Evolutionary conservation across 2,888 invertebrate genomes (phyloP), one percentile per base, ranked within the genome.

Genomic region (Melanophora roralis): DNA sequence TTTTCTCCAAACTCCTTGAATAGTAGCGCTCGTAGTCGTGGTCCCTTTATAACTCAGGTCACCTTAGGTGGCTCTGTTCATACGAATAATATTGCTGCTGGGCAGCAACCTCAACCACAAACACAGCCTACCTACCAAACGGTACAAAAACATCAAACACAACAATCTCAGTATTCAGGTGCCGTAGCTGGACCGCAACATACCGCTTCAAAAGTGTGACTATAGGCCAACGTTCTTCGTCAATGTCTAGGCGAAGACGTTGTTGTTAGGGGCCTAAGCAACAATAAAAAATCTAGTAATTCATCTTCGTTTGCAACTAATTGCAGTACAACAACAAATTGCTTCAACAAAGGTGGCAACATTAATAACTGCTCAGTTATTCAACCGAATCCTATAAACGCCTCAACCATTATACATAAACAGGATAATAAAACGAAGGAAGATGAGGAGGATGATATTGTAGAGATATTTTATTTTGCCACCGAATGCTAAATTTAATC

Each of bases 1-100:
- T 89, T 86, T 60, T 88, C 87, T 53, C 89, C 88, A 32, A 85
- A 88, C 19, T 86, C 86, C 21, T 77, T 88, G 0, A 87, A 88
- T 55, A 89, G 89, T 83, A 89, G 90, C 62, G 88, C 89, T 5
- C 86, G 89, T 57, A 88, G 88, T 82, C 90, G 92, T 19, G 93
- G 93, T 0, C 93, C 93, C 0, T 93, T 93, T 83, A 91, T 93
- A 2, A 93, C 93, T 0, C 93, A 93, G 83, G 93, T 93, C 45
- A 92, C 92, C 53, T 71, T 80, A 92, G 1, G 74, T 34, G 78
- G 71, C 12, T 92, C 93, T 0, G 92, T 92, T 82, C 91, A 93
- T 2, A 93, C 93, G 0, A 93, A 93, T 83, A 93, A 92, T 57
- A 92, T 92, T 67, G 83, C 81, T 62, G 74, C 62, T 16, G 82